Conservation (phyloP, 2,888 invertebrate genomes). For the Abscondita cerata region DNA sequence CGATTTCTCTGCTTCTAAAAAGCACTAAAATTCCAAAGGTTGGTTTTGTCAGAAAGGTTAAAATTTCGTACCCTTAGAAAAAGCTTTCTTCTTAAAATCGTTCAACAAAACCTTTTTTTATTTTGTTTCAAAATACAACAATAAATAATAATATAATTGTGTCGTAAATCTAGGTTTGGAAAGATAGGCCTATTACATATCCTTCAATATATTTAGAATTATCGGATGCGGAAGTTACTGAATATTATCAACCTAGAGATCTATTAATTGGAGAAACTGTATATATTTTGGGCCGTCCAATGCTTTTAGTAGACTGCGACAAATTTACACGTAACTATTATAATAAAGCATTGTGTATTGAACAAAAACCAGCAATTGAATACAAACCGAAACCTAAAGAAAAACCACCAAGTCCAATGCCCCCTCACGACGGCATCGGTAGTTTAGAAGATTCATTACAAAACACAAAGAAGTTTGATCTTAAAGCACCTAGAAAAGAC, state of each 20-base stretch:
- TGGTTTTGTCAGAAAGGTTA: too few relatives aligned
- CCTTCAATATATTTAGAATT: slow-evolving; percentile 74
- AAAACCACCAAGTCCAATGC: slow-evolving; percentile 52
- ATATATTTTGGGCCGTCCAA: slow-evolving; percentile 71
- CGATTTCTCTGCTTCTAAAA: slow-evolving; percentile 75
- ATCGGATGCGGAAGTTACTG: slow-evolving; percentile 73
- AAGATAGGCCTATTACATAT: slow-evolving; percentile 62
- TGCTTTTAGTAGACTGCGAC: slow-evolving; percentile 82
- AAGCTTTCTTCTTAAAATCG: too few relatives aligned
- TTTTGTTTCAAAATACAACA: too few relatives aligned
- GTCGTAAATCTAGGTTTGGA: slow-evolving; percentile 48
- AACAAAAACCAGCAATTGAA: slow-evolving; percentile 56
- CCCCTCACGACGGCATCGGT: slow-evolving; percentile 79
- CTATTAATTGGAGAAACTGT: slow-evolving; percentile 77
- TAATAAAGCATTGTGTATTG: slow-evolving; percentile 57
- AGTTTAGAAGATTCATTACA: slow-evolving; percentile 79
- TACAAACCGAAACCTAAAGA: slow-evolving; percentile 45
- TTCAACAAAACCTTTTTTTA: too few relatives aligned
- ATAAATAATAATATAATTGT: too few relatives aligned
- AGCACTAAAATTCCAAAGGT: slow-evolving; percentile 78
- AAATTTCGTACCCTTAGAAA: too few relatives aligned
- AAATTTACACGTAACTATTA: slow-evolving; percentile 79
- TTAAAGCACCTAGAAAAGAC: slow-evolving; percentile 77
- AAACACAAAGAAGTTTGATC: slow-evolving; percentile 73
- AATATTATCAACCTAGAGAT: slow-evolving; percentile 81